These are phyloP conservation scores for Chelonoidis abingdonii DNA, from an alignment of 2,113 vertebrate genomes.

Conservation along the genomic window DNA sequence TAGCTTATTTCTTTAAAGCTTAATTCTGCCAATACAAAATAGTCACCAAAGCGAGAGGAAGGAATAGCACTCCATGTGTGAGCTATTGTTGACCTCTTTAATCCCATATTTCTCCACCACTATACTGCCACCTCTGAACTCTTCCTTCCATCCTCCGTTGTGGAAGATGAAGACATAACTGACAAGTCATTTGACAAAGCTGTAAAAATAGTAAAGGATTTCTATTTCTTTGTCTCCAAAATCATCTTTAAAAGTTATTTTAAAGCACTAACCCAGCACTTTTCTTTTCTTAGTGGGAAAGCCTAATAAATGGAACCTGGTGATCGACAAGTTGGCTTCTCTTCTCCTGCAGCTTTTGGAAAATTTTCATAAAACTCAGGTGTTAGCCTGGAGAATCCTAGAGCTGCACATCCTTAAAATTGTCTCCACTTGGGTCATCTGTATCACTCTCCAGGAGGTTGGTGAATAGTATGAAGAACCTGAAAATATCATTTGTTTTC, in stretches of 20 bases:
- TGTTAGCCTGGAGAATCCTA: constrained; percentile 77
- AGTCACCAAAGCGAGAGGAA: background rate
- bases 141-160: background rate
- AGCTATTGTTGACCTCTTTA: background rate
- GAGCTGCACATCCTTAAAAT: constrained; percentile 84
- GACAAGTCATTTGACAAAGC: background rate
- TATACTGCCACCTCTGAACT: background rate
- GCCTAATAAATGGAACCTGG: constrained; percentile 70
- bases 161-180: background rate
- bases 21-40: background rate
- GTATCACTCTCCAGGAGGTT: constrained; percentile 83
- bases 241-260: background rate
- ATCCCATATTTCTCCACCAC: background rate
- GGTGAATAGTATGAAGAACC: background rate
- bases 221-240: background rate
- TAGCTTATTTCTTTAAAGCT: background rate
- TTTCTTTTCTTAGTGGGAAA: constrained; percentile 19
- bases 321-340: constrained; percentile 74
- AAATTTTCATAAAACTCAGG: constrained; percentile 69
- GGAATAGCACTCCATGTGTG: background rate
- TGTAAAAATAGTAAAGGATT: background rate
- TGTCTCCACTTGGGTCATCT: constrained; percentile 75
- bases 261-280: background rate
- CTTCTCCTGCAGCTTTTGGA: constrained; percentile 75
- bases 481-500: background rate